Conservation (phyloP, 1,140 invertebrate genomes). For the Centruroides sculpturatus region DNA sequence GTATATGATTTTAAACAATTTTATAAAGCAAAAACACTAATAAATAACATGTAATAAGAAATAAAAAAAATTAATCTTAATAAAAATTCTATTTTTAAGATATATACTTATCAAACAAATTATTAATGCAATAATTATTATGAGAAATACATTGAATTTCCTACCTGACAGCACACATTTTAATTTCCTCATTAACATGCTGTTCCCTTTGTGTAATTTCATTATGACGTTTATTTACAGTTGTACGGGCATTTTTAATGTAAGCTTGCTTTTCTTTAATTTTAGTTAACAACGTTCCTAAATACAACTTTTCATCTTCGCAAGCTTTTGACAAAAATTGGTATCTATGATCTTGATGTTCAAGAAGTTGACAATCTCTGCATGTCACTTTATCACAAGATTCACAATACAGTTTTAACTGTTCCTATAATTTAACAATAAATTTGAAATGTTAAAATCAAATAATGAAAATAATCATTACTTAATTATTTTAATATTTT, state of each 20-base stretch:
- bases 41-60: no score
- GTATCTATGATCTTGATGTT: slow-evolving; percentile 82
- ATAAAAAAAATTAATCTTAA: no score
- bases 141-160: slow-evolving; percentile 21
- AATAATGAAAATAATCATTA: no score
- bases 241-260: slow-evolving; percentile 70
- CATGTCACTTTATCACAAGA: slow-evolving; percentile 80
- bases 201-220: slow-evolving; percentile 69
- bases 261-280: slow-evolving; percentile 70
- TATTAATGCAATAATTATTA: no score
- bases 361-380: slow-evolving; percentile 73
- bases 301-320: slow-evolving; percentile 50
- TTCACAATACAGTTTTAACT: slow-evolving; percentile 74
- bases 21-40: no score
- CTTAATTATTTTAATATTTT: no score
- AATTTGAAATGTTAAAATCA: no score
- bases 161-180: slow-evolving; percentile 66
- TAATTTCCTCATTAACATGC: slow-evolving; percentile 65
- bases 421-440: slow-evolving; percentile 38
- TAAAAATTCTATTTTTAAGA: no score
- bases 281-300: slow-evolving; percentile 56
- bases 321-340: slow-evolving; percentile 83
- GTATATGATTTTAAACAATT: no score
- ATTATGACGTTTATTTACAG: slow-evolving; percentile 63
- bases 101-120: no score